Evolutionary conservation across 2,888 invertebrate genomes (phyloP), one percentile per base, ranked within the genome.

Genomic region (Drosophila rubida): DNA sequence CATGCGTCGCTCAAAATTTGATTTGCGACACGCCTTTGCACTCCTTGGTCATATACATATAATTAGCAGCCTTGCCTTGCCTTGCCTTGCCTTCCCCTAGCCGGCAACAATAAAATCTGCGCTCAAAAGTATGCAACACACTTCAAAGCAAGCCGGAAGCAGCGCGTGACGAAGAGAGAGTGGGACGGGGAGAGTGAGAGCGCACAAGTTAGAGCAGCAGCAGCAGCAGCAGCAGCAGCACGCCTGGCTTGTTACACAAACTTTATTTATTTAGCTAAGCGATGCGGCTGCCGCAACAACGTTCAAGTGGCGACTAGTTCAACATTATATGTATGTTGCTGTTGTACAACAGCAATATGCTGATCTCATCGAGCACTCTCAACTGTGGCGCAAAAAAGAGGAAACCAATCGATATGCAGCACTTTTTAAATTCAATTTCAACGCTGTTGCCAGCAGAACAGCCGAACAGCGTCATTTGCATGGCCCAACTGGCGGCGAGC

Each of bases 351-450:
- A 69, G 58, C 51, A 53, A 32, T 32, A n/a, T 70, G 70, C 46
- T 69, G 70, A 63, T 66, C 69, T 66, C 69, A 66, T 48, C 68
- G 22, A 50, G 49, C 53, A 54, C 66, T 69, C 66, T 66, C 41
- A 60, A 51, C 46, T 69, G 50, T 60, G 69, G 25, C 61, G n/a
- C 32, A 11, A 35, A 35, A 66, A 50, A 39, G 37, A 54, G 37
- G 45, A 19, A 46, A 23, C 41, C 53, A 71, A 70, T 61, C 53
- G 66, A 58, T 57, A 65, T 71, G 66, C 57, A 70, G 39, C 60
- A 54, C 45, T 60, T 68, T 55, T 67, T 39, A 67, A 67, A 64
- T 67, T 39, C 63, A 63, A 57, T 57, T 63, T 22, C 25, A 19
- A 61, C 53, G 51, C 46, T 42, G 57, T n/a, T n/a, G 14, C 27